Evolutionary conservation across 2,888 invertebrate species (phyloP).

Genomic region (Lysandra bellargus): DNA sequence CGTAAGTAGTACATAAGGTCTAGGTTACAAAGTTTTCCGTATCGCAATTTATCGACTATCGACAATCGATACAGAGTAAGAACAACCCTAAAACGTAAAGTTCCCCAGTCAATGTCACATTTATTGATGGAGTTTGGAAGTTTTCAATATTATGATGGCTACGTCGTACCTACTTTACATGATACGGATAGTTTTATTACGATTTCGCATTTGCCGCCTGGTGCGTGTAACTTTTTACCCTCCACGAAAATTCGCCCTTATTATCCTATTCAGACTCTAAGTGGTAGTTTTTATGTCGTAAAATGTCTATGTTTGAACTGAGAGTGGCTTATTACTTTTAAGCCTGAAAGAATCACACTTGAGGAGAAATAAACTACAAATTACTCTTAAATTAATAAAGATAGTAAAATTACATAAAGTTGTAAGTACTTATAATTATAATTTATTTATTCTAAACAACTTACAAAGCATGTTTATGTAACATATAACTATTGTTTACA

Average conservation of each 20-base stretch:
- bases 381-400: no score
- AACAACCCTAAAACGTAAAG: constrained; percentile 52
- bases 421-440: no score
- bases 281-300: constrained; percentile 20
- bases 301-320: constrained; percentile 13
- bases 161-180: constrained; percentile 69
- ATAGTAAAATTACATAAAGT: no score
- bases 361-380: no score
- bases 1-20: constrained; percentile 31
- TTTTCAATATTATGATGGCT: constrained; percentile 74
- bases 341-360: not conserved
- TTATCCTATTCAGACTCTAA: constrained; percentile 17
- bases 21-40: constrained; percentile 34
- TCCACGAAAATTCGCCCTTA: constrained; percentile 38
- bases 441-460: no score
- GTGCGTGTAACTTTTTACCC: constrained; percentile 63
- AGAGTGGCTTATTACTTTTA: not conserved
- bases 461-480: not conserved
- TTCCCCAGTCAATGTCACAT: constrained; percentile 72
- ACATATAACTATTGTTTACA: no score
- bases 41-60: constrained; percentile 38
- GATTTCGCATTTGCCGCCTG: constrained; percentile 80
- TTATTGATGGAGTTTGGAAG: constrained; percentile 80
- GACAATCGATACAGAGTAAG: constrained; percentile 35
- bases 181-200: constrained; percentile 77